Evolutionary conservation across 2,888 invertebrate genomes (phyloP).

Genomic region (Orthosia cruda): DNA sequence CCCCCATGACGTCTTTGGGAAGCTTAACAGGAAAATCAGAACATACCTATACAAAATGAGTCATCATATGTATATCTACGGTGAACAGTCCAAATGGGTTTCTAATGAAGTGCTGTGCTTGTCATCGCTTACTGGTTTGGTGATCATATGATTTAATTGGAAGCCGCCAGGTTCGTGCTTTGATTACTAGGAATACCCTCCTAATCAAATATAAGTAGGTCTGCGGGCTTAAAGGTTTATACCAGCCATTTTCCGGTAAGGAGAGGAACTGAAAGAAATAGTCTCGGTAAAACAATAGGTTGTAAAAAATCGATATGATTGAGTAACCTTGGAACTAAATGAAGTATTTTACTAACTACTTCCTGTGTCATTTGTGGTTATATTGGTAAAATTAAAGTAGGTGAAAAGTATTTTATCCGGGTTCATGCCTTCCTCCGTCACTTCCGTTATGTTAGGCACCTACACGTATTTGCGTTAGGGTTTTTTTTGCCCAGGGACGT

Average conservation of each 20-base stretch:
- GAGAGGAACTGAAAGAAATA: not conserved
- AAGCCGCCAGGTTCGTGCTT: constrained; percentile 7
- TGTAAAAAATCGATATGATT: constrained; percentile 32
- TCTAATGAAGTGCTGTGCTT: constrained; percentile 33
- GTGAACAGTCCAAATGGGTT: constrained; percentile 34
- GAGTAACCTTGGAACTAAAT: constrained; percentile 33
- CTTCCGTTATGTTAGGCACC: too few species aligned
- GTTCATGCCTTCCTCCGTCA: not conserved
- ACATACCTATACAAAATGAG: constrained; percentile 19
- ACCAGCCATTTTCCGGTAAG: not conserved
- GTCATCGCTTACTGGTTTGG: constrained; percentile 10
- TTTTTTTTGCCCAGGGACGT: not conserved
- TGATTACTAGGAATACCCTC: constrained; percentile 32
- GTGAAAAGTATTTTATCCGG: not conserved
- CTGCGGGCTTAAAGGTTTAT: constrained; percentile 17
- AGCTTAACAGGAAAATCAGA: constrained; percentile 30
- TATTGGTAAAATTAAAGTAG: constrained; percentile 13
- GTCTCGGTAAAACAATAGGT: constrained; percentile 14
- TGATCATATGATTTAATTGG: constrained; percentile 24
- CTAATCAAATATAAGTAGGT: constrained; percentile 5
- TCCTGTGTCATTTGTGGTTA: constrained; percentile 11
- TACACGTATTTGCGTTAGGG: not conserved
- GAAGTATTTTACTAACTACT: constrained; percentile 23
- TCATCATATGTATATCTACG: constrained; percentile 30
- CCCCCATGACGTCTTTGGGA: constrained; percentile 48